phyloP scores from a whole-genome alignment of 2,888 invertebrate genomes.

The Rhopalosiphum nymphaeae region DNA sequence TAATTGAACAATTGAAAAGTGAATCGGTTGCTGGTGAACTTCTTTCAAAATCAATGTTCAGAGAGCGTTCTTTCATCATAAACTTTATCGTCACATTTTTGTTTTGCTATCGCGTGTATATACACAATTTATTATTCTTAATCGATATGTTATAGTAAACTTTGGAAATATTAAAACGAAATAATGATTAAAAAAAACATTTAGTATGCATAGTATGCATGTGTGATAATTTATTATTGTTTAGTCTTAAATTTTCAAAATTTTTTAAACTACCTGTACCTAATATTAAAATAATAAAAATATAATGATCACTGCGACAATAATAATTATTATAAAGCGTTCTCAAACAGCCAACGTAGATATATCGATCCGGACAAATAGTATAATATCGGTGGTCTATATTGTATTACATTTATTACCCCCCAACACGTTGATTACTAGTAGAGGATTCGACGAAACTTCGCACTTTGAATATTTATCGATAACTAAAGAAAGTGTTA shows the following conservation, averaged over 20 bases:
- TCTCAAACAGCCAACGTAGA: not conserved
- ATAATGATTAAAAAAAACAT: not conserved
- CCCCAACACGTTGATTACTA: not conserved
- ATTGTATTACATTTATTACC: not conserved
- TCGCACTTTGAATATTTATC: not conserved
- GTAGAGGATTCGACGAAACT: not conserved
- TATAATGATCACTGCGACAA: not conserved
- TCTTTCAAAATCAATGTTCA: not conserved
- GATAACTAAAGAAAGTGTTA: not conserved
- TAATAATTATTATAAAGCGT: not conserved
- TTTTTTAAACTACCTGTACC: not conserved
- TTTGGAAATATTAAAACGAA: not conserved
- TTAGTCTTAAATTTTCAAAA: not conserved
- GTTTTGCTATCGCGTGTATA: not conserved
- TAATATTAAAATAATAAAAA: not conserved
- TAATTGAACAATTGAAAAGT: not conserved
- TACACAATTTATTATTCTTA: not conserved
- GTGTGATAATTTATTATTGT: not conserved
- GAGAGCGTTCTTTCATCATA: not conserved
- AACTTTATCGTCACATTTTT: not conserved
- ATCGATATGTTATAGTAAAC: not conserved
- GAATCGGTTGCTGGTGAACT: not conserved
- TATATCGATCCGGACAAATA: not conserved
- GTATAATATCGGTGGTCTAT: not conserved
- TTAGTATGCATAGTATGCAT: too few relatives aligned